These are phyloP conservation scores for Aphyosemion australe DNA, from an alignment of 2,113 vertebrate genomes.

Conservation along the genomic window DNA sequence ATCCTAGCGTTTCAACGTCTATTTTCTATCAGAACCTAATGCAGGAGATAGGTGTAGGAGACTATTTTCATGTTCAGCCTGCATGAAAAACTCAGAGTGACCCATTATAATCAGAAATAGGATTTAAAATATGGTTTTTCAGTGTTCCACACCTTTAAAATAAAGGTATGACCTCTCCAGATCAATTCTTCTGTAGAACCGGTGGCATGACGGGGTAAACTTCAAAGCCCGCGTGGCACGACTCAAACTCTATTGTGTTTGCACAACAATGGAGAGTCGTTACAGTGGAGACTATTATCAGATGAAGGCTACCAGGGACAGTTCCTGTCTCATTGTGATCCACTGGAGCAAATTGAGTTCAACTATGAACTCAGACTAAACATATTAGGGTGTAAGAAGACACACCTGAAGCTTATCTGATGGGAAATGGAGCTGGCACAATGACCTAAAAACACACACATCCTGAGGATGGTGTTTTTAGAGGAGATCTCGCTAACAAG, in stretches of 20 bases:
- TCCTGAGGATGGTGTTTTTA: background rate
- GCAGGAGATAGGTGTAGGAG: no score
- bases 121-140: no score
- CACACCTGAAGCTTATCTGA: constrained; percentile 90
- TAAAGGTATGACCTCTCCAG: constrained; percentile 11
- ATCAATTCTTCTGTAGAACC: constrained; percentile 37
- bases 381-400: constrained; percentile 81
- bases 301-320: constrained; percentile 34
- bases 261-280: constrained; percentile 60
- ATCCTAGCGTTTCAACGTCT: no score
- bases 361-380: constrained; percentile 85
- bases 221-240: constrained; percentile 54
- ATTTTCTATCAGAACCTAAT: no score
- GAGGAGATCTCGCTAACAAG: background rate
- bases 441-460: constrained; percentile 24
- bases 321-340: constrained; percentile 75
- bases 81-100: no score
- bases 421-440: constrained; percentile 72
- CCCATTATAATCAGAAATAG: no score
- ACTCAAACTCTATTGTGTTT: constrained; percentile 52
- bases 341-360: constrained; percentile 58
- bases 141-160: background rate
- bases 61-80: no score
- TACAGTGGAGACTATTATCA: constrained; percentile 67
- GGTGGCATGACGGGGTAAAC: constrained; percentile 35